Percentiles rank a stretch among this genome's conserved stretches.
Conservation (phyloP, 2,888 invertebrate genomes). For the Caenorhabditis sp. region DNA sequence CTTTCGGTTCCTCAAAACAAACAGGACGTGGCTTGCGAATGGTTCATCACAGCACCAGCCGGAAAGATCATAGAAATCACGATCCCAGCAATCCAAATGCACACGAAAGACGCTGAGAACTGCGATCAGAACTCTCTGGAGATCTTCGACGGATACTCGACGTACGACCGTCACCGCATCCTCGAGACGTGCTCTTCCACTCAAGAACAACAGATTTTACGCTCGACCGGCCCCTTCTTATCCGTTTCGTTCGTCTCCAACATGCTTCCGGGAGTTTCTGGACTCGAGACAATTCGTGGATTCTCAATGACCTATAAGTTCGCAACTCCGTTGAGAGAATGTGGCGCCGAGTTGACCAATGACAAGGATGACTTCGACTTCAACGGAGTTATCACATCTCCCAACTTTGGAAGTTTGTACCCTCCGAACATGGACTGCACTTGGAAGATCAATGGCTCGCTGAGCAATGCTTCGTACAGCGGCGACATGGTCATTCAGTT, state of each 20-base stretch:
- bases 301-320: conserved; percentile 69
- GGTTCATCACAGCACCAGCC: conserved; percentile 62
- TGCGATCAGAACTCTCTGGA: conserved; percentile 71
- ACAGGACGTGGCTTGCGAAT: conserved; percentile 62
- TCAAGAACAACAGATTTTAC: conserved; percentile 19
- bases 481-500: conserved; percentile 51
- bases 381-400: conserved; percentile 69
- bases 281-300: conserved; percentile 48
- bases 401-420: conserved; percentile 77
- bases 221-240: conserved; percentile 63
- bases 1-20: conserved; percentile 56
- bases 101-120: conserved; percentile 57
- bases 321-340: conserved; percentile 59
- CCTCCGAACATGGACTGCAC: conserved; percentile 80
- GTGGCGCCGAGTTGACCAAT: conserved; percentile 62
- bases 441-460: conserved; percentile 79
- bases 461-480: conserved; percentile 34
- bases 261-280: conserved; percentile 34
- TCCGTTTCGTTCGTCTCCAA: conserved; percentile 56
- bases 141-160: conserved; percentile 60
- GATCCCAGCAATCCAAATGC: conserved; percentile 64
- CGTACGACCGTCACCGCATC: conserved; percentile 53
- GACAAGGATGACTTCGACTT: conserved; percentile 43
- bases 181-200: conserved; percentile 50
- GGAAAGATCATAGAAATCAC: conserved; percentile 66